Evolutionary conservation across 2,113 vertebrate species (phyloP), one percentile per base, ranked within the genome.

Genomic region (Furnarius figulus): DNA sequence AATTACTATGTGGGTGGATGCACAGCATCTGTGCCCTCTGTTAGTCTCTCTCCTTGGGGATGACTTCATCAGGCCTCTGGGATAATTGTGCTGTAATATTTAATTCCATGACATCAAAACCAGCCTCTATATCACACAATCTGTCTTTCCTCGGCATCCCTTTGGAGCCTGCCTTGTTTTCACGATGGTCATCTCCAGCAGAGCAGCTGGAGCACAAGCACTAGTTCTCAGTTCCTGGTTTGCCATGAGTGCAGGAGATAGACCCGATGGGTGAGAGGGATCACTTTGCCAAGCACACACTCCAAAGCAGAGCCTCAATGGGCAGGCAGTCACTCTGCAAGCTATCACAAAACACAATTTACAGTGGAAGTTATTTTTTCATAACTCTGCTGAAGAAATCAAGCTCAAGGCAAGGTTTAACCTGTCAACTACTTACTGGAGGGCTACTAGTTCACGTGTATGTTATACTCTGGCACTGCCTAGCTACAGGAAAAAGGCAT

Each of bases 321-420:
- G 42, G 28, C 65, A 78, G 31, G 19, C 75, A 77, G 59, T 14
- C 58, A 8, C 49, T 78, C 66, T 39, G 63, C 46, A 50, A 85
- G 33, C 67, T 52, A n/a, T 56, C 61, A 49, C 0, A 2, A 81
- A 93, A 72, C 61, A 52, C 40, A 75, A 14, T 72, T 93, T 91
- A 78, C 68, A 72, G 14, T 25, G 61, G 25, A 88, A 88, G 72
- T 65, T 87, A 71, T 66, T 90, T 95, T 76, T 79, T 92, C 55
- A 35, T 66, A 75, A 77, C n/a, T 73, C 62, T 72, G 37, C 56
- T 93, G 85, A 90, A 88, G 75, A 86, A 78, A 75, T 86, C 47
- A 90, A 90, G 85, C 92, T 93, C 56, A 84, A 92, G 95, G 61
- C 89, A 89, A 35, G 30, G 68, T 46, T 92, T 82, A 92, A 92